Evolutionary conservation across 37 sponge, comb jelly and placozoan species (phyloP).

Genomic region (Geodia barretti): DNA sequence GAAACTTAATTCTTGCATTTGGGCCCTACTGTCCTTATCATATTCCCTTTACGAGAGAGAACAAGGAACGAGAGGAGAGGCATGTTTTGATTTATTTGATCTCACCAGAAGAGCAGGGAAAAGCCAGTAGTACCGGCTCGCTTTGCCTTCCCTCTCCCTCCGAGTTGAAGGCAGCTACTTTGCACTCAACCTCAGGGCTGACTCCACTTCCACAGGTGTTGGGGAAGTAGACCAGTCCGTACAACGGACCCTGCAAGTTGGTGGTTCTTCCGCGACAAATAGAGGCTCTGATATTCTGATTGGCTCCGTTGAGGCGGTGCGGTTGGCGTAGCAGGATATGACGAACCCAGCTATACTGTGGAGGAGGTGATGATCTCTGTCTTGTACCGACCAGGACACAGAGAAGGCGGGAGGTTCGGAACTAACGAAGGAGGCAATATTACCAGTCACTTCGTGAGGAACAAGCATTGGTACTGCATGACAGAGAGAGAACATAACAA

Average conservation of each 20-base stretch:
- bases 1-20: no score
- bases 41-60: no score
- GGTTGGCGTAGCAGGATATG: constrained; percentile 15
- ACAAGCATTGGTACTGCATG: constrained; percentile 16
- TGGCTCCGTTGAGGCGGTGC: not conserved
- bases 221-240: not conserved
- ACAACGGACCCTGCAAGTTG: constrained; percentile 5
- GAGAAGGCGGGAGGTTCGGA: not conserved
- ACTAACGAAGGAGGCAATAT: not conserved
- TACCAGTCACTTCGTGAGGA: not conserved
- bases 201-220: constrained; percentile 1
- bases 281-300: not conserved
- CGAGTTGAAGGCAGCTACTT: constrained; percentile 34
- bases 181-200: not conserved
- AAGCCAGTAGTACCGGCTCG: not conserved
- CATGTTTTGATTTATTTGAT: no score
- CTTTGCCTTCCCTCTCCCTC: constrained; percentile 29
- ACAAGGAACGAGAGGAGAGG: no score
- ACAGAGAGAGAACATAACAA: no score
- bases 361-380: not conserved
- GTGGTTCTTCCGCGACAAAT: not conserved
- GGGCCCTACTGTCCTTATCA: no score
- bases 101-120: not conserved
- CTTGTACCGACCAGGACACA: constrained; percentile 1
- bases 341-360: constrained; percentile 11